Evolutionary conservation across 2,797 vertebrate genomes (phyloP).

Genomic region (Melanotaenia boesemani): DNA sequence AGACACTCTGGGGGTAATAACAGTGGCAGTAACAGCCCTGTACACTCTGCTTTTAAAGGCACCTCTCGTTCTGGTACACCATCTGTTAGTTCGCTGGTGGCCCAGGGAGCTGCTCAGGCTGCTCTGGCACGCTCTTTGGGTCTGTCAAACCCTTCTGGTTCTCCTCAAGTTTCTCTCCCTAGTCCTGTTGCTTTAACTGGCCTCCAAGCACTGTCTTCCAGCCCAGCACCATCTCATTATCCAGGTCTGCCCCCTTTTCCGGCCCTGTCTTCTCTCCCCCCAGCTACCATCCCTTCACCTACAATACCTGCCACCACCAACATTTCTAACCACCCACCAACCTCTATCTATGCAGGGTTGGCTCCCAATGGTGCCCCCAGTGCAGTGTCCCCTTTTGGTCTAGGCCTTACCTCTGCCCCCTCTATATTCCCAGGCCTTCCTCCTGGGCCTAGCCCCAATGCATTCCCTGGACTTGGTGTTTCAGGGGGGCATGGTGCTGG

Average conservation of each 20-base stretch:
- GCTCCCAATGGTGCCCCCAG: constrained; percentile 78
- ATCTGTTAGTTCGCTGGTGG: constrained; percentile 84
- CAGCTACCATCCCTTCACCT: constrained; percentile 79
- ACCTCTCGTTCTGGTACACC: constrained; percentile 87
- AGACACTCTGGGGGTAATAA: constrained; percentile 71
- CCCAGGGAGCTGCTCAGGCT: constrained; percentile 79
- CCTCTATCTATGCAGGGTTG: constrained; percentile 80
- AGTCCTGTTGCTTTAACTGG: constrained; percentile 84
- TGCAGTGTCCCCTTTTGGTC: constrained; percentile 86
- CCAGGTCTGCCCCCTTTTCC: constrained; percentile 89
- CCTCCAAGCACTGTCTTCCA: constrained; percentile 86
- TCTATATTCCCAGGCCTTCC: constrained; percentile 88
- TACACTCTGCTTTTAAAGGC: constrained; percentile 93
- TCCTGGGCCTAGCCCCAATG: constrained; percentile 85
- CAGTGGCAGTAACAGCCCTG: constrained; percentile 89
- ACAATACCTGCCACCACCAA: constrained; percentile 73
- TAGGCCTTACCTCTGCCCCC: constrained; percentile 88
- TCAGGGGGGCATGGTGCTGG: constrained; percentile 86
- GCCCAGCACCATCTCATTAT: constrained; percentile 86
- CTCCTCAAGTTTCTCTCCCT: constrained; percentile 87
- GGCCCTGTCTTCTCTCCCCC: constrained; percentile 83
- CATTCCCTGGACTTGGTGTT: constrained; percentile 90
- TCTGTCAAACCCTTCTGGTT: constrained; percentile 82
- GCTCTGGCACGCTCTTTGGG: constrained; percentile 84
- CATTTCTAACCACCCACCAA: constrained; percentile 69